These are phyloP conservation scores for Gambusia holbrooki DNA, from an alignment of 2,113 vertebrate species.

Conservation along the genomic window DNA sequence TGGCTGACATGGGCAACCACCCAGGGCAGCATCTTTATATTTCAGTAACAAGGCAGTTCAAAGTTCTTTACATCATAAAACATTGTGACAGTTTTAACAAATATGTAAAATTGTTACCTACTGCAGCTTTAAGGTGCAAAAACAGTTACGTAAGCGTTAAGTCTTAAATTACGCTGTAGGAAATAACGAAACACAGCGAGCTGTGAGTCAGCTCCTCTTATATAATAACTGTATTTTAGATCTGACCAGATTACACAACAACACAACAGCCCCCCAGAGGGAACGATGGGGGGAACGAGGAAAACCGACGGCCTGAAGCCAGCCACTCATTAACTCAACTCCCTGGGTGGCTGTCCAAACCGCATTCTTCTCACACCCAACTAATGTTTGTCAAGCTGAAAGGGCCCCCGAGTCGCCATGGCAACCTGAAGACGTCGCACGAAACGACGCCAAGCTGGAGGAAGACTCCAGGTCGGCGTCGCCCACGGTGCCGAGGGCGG, in stretches of 20 bases:
- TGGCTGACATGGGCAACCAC: too few species aligned
- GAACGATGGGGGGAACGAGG: conserved; percentile 57
- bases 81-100: too few species aligned
- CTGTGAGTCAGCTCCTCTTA: conserved; percentile 38
- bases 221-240: conserved; percentile 55
- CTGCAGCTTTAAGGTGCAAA: not conserved
- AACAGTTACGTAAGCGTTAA: not conserved
- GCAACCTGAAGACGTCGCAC: conserved; percentile 22
- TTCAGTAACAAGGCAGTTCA: too few species aligned
- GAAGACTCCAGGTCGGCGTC: conserved; percentile 11
- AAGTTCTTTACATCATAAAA: too few species aligned
- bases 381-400: conserved; percentile 63
- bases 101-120: too few species aligned
- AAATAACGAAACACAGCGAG: not conserved
- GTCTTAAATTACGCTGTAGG: not conserved
- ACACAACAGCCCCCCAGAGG: not conserved
- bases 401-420: conserved; percentile 26
- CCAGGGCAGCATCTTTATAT: too few species aligned
- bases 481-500: conserved; percentile 11
- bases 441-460: not conserved
- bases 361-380: conserved; percentile 64
- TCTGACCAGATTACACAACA: conserved; percentile 67
- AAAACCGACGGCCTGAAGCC: conserved; percentile 59
- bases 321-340: conserved; percentile 73
- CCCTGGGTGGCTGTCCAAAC: conserved; percentile 67